Conservation (phyloP, 2,888 invertebrate species). For the Andrena dorsata region DNA sequence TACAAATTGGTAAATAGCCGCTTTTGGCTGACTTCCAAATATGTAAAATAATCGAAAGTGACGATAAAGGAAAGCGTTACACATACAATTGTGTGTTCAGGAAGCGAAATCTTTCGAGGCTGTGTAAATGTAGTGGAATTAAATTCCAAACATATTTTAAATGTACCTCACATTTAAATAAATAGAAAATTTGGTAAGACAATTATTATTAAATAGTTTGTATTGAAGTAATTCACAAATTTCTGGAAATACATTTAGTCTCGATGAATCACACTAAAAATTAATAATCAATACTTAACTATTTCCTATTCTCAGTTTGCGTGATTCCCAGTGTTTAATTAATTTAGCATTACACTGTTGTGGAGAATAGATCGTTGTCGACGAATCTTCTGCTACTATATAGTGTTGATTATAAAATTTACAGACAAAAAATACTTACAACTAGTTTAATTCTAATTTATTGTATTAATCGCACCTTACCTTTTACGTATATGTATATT, state of each 20-base stretch:
- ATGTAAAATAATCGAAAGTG: conserved; percentile 68
- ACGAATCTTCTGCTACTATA: conserved; percentile 11
- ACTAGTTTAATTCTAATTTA: conserved; percentile 26
- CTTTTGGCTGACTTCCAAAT: conserved; percentile 53
- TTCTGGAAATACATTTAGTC: background rate
- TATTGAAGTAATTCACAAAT: background rate
- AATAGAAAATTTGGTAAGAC: background rate
- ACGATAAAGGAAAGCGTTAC: conserved; percentile 21
- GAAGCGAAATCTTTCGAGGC: background rate
- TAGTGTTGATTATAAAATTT: conserved; percentile 21
- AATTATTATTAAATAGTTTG: background rate
- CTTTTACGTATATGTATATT: conserved; percentile 33
- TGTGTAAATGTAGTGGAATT: background rate
- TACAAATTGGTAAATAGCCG: conserved; percentile 42
- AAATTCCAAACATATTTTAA: background rate
- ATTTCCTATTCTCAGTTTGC: background rate
- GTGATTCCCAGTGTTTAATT: background rate
- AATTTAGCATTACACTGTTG: too few species aligned
- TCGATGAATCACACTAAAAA: too few species aligned
- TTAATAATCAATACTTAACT: background rate
- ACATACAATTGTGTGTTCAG: background rate
- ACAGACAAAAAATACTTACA: conserved; percentile 10
- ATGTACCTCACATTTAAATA: background rate
- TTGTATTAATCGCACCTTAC: conserved; percentile 13
- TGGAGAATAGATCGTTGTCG: background rate